These are phyloP conservation scores for Littorina saxatilis DNA, from an alignment of 1,140 invertebrate genomes.

Conservation along the genomic window DNA sequence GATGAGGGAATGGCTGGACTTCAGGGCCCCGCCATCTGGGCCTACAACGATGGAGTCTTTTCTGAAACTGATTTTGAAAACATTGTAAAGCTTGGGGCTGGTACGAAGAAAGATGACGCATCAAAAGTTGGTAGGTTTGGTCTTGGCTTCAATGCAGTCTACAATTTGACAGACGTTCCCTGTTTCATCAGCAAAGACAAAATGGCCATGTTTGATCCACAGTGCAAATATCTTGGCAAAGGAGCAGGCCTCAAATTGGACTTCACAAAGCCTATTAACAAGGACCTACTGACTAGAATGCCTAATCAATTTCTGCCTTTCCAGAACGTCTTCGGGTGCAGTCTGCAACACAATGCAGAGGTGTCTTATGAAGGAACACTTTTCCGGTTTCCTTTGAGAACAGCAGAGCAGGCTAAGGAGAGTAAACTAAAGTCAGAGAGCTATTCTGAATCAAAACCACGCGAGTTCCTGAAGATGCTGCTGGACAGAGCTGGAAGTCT, in stretches of 20 bases:
- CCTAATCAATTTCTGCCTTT: constrained; percentile 50
- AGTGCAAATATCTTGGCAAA: constrained; percentile 61
- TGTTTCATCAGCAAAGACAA: constrained; percentile 67
- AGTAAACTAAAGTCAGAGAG: constrained; percentile 63
- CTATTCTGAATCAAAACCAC: constrained; percentile 62
- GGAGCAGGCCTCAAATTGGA: constrained; percentile 54
- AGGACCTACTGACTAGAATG: constrained; percentile 31
- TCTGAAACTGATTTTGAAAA: constrained; percentile 66
- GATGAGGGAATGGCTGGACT: constrained; percentile 62
- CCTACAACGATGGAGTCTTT: constrained; percentile 68
- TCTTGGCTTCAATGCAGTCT: constrained; percentile 70
- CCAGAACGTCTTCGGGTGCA: constrained; percentile 64
- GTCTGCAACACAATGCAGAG: constrained; percentile 19
- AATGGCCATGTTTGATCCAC: constrained; percentile 73
- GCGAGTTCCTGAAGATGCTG: constrained; percentile 60
- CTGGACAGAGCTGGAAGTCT: constrained; percentile 58
- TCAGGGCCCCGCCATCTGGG: constrained; percentile 69
- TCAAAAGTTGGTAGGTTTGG: constrained; percentile 70
- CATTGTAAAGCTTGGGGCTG: constrained; percentile 64
- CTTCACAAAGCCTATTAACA: constrained; percentile 29
- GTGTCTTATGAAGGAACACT: constrained; percentile 60
- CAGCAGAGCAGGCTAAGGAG: constrained; percentile 55
- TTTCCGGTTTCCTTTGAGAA: constrained; percentile 67
- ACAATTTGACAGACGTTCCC: constrained; percentile 73
- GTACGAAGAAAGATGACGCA: constrained; percentile 63